Percentiles rank a stretch among this genome's conserved stretches.
phyloP scores from a whole-genome alignment of 2,888 invertebrate species.

The Caenorhabditis sulstoni region DNA sequence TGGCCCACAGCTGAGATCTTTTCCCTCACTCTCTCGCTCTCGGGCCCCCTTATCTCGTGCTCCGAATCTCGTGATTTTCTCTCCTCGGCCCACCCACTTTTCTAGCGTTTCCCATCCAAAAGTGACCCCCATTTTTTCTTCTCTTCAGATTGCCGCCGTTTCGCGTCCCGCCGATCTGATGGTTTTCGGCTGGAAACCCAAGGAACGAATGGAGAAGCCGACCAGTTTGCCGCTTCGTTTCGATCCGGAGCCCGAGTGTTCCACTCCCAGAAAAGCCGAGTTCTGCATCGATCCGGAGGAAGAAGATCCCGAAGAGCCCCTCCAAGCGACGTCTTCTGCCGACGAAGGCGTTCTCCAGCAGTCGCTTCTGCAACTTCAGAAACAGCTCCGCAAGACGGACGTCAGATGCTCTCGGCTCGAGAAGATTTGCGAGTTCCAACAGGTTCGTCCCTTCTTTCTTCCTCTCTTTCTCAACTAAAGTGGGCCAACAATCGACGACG shows the following conservation, averaged over 20 bases:
- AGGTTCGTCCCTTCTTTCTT: slow-evolving; percentile 46
- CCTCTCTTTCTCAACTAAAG: no score
- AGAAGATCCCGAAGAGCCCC: slow-evolving; percentile 3
- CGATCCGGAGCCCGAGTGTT: slow-evolving; percentile 34
- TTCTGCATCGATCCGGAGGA: slow-evolving; percentile 34
- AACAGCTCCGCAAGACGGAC: slow-evolving; percentile 75
- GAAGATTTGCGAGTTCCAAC: slow-evolving; percentile 61
- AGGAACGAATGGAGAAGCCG: slow-evolving; percentile 38
- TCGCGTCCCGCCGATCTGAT: slow-evolving; percentile 30
- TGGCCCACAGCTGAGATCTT: slow-evolving; percentile 26
- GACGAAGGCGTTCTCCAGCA: slow-evolving; percentile 71
- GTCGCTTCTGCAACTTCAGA: slow-evolving; percentile 80
- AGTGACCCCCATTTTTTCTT: slow-evolving; percentile 6
- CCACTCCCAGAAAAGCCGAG: slow-evolving; percentile 49
- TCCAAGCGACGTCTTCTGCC: slow-evolving; percentile 1
- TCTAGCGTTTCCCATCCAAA: neutral
- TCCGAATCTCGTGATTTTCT: slow-evolving; percentile 44
- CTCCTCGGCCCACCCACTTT: slow-evolving; percentile 5
- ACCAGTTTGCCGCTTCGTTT: slow-evolving; percentile 39
- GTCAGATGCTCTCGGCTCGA: slow-evolving; percentile 57
- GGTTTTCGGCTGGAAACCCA: slow-evolving; percentile 42
- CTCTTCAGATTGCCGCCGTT: slow-evolving; percentile 35
- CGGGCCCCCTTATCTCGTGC: slow-evolving; percentile 45
- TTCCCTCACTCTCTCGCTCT: neutral
- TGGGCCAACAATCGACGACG: no score